A percentile compares a stretch with the other conserved stretches of the same genome.
phyloP scores from a whole-genome alignment of 1,140 invertebrate species.

The Tyrophagus putrescentiae region DNA sequence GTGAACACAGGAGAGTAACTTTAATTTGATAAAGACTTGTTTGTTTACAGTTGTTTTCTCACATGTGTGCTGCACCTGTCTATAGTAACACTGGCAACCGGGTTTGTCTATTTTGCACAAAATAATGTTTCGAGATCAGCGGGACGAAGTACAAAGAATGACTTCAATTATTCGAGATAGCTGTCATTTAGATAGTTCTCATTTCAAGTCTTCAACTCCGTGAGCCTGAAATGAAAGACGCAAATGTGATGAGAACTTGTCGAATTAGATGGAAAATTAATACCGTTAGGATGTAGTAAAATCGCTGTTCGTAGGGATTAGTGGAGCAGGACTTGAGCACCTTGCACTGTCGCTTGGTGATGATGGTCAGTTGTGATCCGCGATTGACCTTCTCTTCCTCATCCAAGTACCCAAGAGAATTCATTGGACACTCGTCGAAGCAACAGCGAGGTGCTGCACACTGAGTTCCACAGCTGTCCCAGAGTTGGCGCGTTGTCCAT shows the following conservation, averaged over 20 bases:
- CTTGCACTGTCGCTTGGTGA: not conserved
- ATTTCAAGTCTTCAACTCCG: constrained; percentile 4
- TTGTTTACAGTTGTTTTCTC: too few relatives aligned
- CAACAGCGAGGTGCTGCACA: not conserved
- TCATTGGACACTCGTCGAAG: not conserved
- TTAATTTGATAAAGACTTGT: too few relatives aligned
- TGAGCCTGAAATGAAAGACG: not conserved
- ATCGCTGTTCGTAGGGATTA: not conserved
- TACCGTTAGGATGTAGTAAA: not conserved
- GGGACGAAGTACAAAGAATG: too few relatives aligned
- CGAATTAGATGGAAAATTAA: too few relatives aligned
- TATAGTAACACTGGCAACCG: too few relatives aligned
- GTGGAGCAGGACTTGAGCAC: not conserved
- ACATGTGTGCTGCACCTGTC: too few relatives aligned
- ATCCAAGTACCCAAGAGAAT: not conserved
- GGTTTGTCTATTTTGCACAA: too few relatives aligned
- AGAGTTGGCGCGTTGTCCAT: not conserved
- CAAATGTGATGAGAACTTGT: too few relatives aligned
- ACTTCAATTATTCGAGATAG: too few relatives aligned
- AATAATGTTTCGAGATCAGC: too few relatives aligned
- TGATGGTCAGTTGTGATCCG: not conserved
- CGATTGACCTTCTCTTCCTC: not conserved
- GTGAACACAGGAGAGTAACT: too few relatives aligned
- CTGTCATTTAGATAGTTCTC: too few relatives aligned
- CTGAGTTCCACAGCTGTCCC: not conserved